Base-by-base conservation (phyloP, 2,113 vertebrate genomes). In the Clarias gariepinus region DNA sequence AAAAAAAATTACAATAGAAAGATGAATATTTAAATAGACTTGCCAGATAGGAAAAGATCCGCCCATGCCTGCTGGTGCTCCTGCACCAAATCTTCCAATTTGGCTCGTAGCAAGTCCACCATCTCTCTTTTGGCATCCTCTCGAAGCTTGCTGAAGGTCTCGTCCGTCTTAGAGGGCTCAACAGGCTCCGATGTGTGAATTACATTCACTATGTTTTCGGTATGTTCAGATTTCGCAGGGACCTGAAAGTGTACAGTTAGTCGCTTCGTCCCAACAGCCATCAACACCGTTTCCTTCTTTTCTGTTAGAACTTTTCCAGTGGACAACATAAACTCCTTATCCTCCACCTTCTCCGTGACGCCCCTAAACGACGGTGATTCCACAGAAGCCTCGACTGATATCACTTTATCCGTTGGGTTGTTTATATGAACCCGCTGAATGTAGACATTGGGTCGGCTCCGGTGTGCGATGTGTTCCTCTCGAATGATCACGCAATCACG, bases 21-120 rank as follows among this genome's bases (percentile, higher is more conserved):
- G 1, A 55, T 47, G 12, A 73, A n/a, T 3, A 33, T 63, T n/a
- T 33, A 78, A 7, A 33, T 11, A 53, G 33, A 84, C 91, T 94
- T 87, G 98, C 98, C 98, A 90, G 98, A 97, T 90, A 96, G 96
- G 90, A 99, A 98, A 66, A 99, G 95, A 89, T 99, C 97, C 21
- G 94, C 92, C 98, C 98, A 99, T n/a, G 95, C 96, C 90, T 95
- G 95, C 89, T 96, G 97, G 93, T 99, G 98, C 53, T 97, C 96
- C 61, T 91, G 90, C 10, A 97, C 92, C 81, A 99, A 91, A 15
- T 97, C 96, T 0, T 97, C 95, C 7, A 95, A 91, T 0, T 90
- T 94, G 89, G 93, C 91, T 84, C 94, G 93, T 92, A 99, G 91
- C 84, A 98, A 93, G 87, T 99, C 97, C 86, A 92, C 91, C 93